Evolutionary conservation across 2,113 vertebrate genomes (phyloP).

Genomic region (Meles meles): DNA sequence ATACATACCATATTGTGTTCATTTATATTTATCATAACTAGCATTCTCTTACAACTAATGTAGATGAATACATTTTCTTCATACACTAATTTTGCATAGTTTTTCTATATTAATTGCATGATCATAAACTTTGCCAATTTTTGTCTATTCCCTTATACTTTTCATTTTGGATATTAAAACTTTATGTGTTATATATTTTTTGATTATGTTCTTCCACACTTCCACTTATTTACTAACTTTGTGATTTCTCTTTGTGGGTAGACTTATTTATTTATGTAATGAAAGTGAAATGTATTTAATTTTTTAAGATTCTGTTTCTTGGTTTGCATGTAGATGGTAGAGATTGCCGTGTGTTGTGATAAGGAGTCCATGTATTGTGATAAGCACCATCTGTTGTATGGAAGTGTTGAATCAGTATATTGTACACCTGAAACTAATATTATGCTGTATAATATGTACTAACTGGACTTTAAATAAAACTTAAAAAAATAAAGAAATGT

Average conservation of each 20-base stretch:
- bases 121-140: background rate
- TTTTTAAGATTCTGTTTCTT: background rate
- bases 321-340: background rate
- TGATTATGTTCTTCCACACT: background rate
- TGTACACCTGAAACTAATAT: background rate
- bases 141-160: background rate
- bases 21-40: background rate
- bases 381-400: background rate
- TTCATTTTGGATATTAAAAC: background rate
- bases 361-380: background rate
- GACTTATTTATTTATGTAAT: background rate
- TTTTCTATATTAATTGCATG: background rate
- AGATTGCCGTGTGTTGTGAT: background rate
- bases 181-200: background rate
- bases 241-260: background rate
- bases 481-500: background rate
- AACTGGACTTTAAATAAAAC: background rate
- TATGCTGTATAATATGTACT: background rate
- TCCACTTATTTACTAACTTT: background rate
- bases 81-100: background rate
- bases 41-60: background rate
- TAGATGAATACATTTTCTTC: background rate
- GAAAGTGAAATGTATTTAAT: background rate
- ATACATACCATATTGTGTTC: background rate
- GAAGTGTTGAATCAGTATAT: background rate